Conservation (phyloP, 1,140 invertebrate species). For the Philopotamus ludificatus region DNA sequence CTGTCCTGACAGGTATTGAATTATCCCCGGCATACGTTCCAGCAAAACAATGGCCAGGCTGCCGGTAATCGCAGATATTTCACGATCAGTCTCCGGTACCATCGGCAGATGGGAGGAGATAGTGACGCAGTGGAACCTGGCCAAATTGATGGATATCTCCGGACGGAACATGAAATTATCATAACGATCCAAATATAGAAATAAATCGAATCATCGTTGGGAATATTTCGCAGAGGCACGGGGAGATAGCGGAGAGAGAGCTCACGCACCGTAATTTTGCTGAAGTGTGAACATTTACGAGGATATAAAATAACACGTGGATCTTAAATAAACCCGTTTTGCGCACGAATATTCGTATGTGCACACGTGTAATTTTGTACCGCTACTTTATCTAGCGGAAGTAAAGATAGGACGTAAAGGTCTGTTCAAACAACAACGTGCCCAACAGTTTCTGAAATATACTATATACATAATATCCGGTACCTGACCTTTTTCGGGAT, state of each 20-base stretch:
- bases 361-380: background rate
- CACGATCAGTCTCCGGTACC: slow-evolving; percentile 1
- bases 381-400: slow-evolving; percentile 23
- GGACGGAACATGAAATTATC: background rate
- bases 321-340: slow-evolving; percentile 15
- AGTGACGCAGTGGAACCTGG: background rate
- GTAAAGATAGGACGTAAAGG: slow-evolving; percentile 19
- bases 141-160: background rate
- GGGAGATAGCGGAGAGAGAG: background rate
- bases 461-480: no score
- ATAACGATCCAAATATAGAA: background rate
- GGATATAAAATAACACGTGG: slow-evolving; percentile 12
- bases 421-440: slow-evolving; percentile 4
- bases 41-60: slow-evolving; percentile 16
- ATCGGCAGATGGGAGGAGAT: background rate
- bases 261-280: background rate
- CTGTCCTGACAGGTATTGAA: slow-evolving; percentile 31
- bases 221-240: background rate
- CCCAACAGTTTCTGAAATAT: background rate
- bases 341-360: background rate
- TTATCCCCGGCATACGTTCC: slow-evolving; percentile 23
- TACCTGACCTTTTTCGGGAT: no score
- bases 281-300: slow-evolving; percentile 18
- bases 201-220: background rate
- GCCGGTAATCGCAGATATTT: slow-evolving; percentile 22